Evolutionary conservation across 2,113 vertebrate species (phyloP).

Genomic region (Leptosomus discolor): DNA sequence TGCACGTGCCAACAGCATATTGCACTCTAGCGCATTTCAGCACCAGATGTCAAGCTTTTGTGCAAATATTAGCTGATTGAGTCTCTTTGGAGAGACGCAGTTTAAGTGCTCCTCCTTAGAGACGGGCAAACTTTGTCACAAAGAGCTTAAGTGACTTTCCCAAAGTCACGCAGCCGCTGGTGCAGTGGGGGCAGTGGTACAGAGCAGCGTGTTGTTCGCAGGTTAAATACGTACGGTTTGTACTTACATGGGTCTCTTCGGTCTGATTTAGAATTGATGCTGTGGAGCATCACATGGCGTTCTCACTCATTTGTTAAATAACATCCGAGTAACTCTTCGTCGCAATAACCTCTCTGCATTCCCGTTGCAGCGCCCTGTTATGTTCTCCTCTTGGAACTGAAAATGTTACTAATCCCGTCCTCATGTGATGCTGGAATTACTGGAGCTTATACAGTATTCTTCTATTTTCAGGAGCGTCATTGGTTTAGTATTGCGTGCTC

Average conservation of each 20-base stretch:
- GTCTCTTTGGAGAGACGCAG: background rate
- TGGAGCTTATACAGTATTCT: background rate
- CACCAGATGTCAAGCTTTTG: background rate
- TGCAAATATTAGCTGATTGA: slow-evolving; percentile 30
- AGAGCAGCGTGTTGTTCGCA: slow-evolving; percentile 18
- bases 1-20: background rate
- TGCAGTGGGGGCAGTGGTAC: background rate
- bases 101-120: background rate
- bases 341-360: background rate
- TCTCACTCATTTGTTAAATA: background rate
- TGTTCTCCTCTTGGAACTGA: background rate
- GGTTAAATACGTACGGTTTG: slow-evolving; percentile 23
- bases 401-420: background rate
- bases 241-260: background rate
- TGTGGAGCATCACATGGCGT: background rate
- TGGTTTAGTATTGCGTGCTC: background rate
- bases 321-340: background rate
- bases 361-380: background rate
- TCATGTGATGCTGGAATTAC: background rate
- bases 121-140: background rate
- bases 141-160: background rate
- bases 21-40: background rate
- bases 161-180: background rate
- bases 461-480: background rate
- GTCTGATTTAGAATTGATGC: background rate